Evolutionary conservation across 2,797 vertebrate species (phyloP), one percentile per base, ranked within the genome.

Genomic region (Adrianichthys oophorus): DNA sequence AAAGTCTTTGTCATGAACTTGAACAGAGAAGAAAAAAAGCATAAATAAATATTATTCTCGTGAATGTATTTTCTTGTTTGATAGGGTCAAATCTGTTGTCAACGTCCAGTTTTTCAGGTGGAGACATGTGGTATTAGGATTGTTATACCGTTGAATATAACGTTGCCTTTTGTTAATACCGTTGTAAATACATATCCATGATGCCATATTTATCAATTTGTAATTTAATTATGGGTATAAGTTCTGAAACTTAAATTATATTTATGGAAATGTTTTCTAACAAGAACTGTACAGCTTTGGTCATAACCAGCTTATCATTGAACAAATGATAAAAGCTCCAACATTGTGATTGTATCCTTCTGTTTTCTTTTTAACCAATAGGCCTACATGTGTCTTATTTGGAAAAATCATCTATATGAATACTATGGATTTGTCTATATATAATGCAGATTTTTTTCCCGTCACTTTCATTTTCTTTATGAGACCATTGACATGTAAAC

Each of bases 1-100:
- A 99, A 99, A 98, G 96, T 99, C 94, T 96, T 98, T 96, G 94
- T 98, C 96, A 97, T 98, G 95, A 98, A 99, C 93, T 97, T 95
- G 95, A 93, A 93, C 88, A 91, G 79, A 87, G 74, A 86, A 89
- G 32, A 92, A 90, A 89, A 90, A 91, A 89, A 79, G 78, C 89
- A 78, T 87, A 92, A 91, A 92, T 90, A 91, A 90, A 90, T 93
- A 97, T 88, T 98, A 95, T 95, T 95, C 93, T 96, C 94, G 96
- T 98, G 97, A 99, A 99, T 99, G 97, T 99, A 99, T 96, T 93
- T 96, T 93, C 93, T 95, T 92, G 94, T 99, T 95, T 95, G 93
- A 96, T 95, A 94, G 95, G 95, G 93, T 98, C 92, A 86, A 94
- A 94, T 93, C 87, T 95, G 94, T 95, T 94, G 93, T 95, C 94